Base-by-base conservation (phyloP, 2,888 invertebrate genomes). In the Drosophila imparisetae region DNA sequence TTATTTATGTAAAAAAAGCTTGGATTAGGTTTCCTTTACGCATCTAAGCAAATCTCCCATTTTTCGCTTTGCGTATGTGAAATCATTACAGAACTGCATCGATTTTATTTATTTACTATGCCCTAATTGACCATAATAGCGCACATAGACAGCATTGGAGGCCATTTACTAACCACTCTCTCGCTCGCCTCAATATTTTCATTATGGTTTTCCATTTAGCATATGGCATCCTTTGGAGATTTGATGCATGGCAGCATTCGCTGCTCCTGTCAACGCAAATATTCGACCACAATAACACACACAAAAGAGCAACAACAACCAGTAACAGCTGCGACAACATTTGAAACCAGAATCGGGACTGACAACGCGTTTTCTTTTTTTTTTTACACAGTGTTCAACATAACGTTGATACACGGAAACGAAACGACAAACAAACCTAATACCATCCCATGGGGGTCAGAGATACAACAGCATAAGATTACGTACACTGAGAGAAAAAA, bases 241-340 rank as follows among this genome's bases (percentile, higher is more conserved):
- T 75, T 83, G 64, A 52, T 57, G 58, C 71, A 66, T 66, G 71
- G 66, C 21, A 48, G 34, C 68, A 71, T 42, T 62, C 62, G 45
- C 64, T 55, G 70, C 54, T 52, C 36, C 76, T 72, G 73, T 79
- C 72, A 77, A 58, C 74, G 57, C 74, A 76, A 73, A 77, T 77
- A 81, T 81, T 87, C 75, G 72, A 75, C 84, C 89, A 60, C 82
- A 77, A 62, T 64, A 68, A 70, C 59, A 27, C 62, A 66, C 50
- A 49, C 42, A 48, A 36, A 40, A 49, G 53, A 66, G 66, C 61
- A 54, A 38, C 52, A 69, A 30, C 61, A 64, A 49, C 59, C 64
- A 60, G 66, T 40, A 76, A 59, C 72, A 70, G 61, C 71, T 80
- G 89, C 64, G 69, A 66, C 69, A 80, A 81, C 84, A 81, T 81